Evolutionary conservation across 2,113 vertebrate species (phyloP), one percentile per base, ranked within the genome.

Genomic region (Empidonax alnorum): DNA sequence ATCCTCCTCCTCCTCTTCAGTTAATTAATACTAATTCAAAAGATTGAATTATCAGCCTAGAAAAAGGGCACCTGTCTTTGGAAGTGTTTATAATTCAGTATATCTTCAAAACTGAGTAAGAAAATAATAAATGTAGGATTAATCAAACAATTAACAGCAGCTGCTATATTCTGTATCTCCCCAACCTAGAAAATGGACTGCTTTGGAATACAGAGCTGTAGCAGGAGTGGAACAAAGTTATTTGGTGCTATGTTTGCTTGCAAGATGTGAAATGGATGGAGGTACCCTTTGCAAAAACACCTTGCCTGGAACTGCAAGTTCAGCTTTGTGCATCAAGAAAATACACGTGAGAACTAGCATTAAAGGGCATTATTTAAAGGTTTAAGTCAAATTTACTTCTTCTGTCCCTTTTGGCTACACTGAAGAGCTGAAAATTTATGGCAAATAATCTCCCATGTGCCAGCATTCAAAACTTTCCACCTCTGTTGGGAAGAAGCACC

Each of bases 1-100:
- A 52, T 18, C 53, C 9, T 94, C 61, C 28, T 88, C 78, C 66
- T 87, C 88, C 55, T 93, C 83, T 42, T 93, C 76, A 14, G 4
- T 88, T 93, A 94, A 95, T 90, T 92, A 94, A 80, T 81, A 84
- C 79, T 89, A 84, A 92, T 90, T 77, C 39, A 67, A 84, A 92
- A 88, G 68, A 77, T 6, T 58, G 56, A 87, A 83, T 71, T 71
- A 90, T 18, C 50, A 80, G 83, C 42, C 55, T 55, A 80, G 63
- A 90, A 44, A 93, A 95, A 92, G 55, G 80, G 47, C 80, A 96
- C 39, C 80, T 86, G 78, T 72, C 73, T 94, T 92, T 96, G 62
- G 84, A 97, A 91, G 44, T 44, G 65, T 63, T 90, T 84, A 39
- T 90, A 93, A 89, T 72, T 93, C 63, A 71, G 66, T 59, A 55